Percentiles rank a stretch among this genome's conserved stretches.
Conservation (phyloP, 2,797 vertebrate genomes). For the Labeo calbasu region DNA sequence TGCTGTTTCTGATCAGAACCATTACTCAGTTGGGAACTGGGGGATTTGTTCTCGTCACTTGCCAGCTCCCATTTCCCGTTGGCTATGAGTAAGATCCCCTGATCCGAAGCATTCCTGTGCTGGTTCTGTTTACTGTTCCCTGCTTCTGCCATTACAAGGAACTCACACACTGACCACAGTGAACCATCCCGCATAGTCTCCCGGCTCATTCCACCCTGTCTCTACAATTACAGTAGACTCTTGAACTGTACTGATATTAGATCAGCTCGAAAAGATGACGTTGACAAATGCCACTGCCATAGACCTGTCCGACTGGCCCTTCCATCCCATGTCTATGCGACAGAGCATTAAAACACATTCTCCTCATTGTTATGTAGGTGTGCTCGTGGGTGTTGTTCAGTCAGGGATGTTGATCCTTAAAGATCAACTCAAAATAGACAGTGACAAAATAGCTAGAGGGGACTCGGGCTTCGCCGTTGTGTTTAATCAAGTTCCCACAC, state of each 20-base stretch:
- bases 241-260: conserved; percentile 26
- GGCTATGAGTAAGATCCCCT: conserved; percentile 51
- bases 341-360: conserved; percentile 19
- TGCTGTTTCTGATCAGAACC: conserved; percentile 24
- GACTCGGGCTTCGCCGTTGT: conserved; percentile 31
- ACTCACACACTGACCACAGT: conserved; percentile 37
- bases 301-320: conserved; percentile 54
- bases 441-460: conserved; percentile 31
- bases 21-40: conserved; percentile 47
- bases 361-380: conserved; percentile 50
- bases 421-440: conserved; percentile 36
- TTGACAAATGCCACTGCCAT: neutral
- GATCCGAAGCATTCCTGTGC: conserved; percentile 49
- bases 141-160: conserved; percentile 33
- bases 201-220: neutral
- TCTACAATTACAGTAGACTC: neutral
- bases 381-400: conserved; percentile 34
- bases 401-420: conserved; percentile 7
- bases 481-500: conserved; percentile 59
- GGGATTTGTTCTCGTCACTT: conserved; percentile 46
- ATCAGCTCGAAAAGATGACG: conserved; percentile 13
- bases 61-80: conserved; percentile 56
- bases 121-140: conserved; percentile 54
- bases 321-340: conserved; percentile 26
- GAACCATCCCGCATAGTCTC: neutral